phyloP scores from a whole-genome alignment of 2,888 invertebrate species.

The Melinaea menophilus region DNA sequence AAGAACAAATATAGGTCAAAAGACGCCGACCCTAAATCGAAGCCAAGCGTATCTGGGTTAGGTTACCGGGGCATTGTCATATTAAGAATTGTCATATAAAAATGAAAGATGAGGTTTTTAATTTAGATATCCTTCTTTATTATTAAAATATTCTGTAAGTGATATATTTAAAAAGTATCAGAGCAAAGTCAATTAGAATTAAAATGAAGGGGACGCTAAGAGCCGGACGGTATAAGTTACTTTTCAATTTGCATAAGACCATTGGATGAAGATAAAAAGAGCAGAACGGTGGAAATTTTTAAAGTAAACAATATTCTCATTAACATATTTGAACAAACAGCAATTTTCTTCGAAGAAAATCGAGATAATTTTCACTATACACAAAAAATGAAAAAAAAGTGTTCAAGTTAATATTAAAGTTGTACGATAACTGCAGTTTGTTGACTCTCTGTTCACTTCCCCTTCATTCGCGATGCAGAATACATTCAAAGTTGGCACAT shows the following conservation, averaged over 20 bases:
- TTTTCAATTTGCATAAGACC: constrained; percentile 29
- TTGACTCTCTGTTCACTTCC: constrained; percentile 22
- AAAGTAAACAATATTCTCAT: constrained; percentile 8
- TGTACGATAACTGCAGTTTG: constrained; percentile 19
- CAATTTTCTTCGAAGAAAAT: neutral
- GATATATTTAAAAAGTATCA: constrained; percentile 26
- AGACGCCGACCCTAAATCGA: constrained; percentile 2
- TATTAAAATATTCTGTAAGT: constrained; percentile 21
- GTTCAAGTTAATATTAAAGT: constrained; percentile 7
- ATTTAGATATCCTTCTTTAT: constrained; percentile 4
- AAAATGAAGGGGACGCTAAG: constrained; percentile 23
- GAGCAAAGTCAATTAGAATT: constrained; percentile 27
- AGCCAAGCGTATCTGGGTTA: constrained; percentile 5
- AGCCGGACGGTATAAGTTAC: constrained; percentile 23
- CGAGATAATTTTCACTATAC: neutral
- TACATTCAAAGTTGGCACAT: constrained; percentile 30
- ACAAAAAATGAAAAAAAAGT: neutral
- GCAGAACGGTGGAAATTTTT: constrained; percentile 1
- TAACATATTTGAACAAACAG: neutral
- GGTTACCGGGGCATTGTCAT: constrained; percentile 1
- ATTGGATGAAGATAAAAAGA: constrained; percentile 18
- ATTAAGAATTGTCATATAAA: neutral
- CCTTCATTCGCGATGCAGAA: constrained; percentile 27
- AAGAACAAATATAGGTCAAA: constrained; percentile 4
- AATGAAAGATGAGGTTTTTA: neutral